phyloP scores from a whole-genome alignment of 2,797 vertebrate genomes.

The Chloroceryle amazona region DNA sequence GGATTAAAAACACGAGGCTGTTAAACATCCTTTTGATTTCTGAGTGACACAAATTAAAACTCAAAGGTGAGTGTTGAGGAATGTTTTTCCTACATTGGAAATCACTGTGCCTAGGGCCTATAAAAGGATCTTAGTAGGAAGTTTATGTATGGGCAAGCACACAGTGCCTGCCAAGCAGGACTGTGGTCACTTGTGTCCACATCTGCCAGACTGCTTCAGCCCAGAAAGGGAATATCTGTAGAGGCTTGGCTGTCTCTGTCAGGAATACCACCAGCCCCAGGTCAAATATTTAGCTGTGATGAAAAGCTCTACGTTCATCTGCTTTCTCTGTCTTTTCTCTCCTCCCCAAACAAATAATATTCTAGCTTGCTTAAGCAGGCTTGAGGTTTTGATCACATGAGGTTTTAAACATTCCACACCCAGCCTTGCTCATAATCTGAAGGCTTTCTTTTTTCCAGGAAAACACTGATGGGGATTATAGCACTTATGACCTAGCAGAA shows the following conservation, averaged over 20 bases:
- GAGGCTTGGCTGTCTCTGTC: background rate
- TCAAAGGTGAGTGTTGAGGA: no score
- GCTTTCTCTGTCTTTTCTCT: background rate
- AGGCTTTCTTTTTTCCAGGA: background rate
- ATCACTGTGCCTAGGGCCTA: background rate
- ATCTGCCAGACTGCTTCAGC: background rate
- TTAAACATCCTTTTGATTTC: no score
- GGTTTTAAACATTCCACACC: background rate
- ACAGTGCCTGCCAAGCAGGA: background rate
- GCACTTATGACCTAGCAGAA: background rate
- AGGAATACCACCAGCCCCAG: background rate
- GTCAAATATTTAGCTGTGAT: background rate
- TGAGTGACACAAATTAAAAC: no score
- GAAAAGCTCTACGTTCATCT: background rate
- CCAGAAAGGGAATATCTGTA: background rate
- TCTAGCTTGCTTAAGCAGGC: background rate
- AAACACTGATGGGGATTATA: background rate
- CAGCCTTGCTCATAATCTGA: background rate
- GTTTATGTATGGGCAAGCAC: background rate
- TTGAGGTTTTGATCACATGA: background rate
- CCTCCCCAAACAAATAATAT: background rate
- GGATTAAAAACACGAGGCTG: no score
- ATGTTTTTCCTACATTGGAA: accelerated
- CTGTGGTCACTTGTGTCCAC: background rate
- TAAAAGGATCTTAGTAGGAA: background rate